Conservation (phyloP, 2,888 invertebrate genomes). For the Ophion obscuratus region DNA sequence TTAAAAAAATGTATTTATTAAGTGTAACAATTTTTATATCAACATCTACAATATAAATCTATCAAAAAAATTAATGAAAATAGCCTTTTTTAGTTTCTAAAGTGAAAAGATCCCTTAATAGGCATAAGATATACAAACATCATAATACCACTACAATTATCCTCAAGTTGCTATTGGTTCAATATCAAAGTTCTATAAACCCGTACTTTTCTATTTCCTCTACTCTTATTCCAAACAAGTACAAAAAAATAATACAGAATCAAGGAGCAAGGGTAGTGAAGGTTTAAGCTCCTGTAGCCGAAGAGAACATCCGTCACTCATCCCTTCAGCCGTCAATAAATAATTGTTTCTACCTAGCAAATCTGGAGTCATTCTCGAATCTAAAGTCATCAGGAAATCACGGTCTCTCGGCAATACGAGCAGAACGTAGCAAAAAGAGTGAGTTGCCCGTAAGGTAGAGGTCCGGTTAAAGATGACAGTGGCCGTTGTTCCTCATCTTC, state of each 20-base stretch:
- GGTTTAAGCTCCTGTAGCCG: neutral
- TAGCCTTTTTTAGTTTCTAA: too few species aligned
- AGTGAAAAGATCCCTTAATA: too few species aligned
- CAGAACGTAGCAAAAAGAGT: slow-evolving; percentile 2
- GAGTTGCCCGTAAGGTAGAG: slow-evolving; percentile 27
- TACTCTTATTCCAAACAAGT: neutral
- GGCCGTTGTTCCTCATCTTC: slow-evolving; percentile 48
- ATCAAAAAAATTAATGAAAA: too few species aligned
- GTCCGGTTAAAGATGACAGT: slow-evolving; percentile 36
- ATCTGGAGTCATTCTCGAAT: slow-evolving; percentile 2
- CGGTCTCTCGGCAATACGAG: slow-evolving; percentile 16
- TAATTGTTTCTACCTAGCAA: slow-evolving; percentile 21
- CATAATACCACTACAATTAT: too few species aligned
- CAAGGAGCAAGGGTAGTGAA: slow-evolving; percentile 1
- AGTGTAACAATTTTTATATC: too few species aligned
- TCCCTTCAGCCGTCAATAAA: slow-evolving; percentile 21
- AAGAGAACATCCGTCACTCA: neutral
- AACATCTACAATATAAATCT: too few species aligned
- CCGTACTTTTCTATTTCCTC: neutral
- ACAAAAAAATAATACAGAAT: neutral
- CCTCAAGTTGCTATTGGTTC: too few species aligned
- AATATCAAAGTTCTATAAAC: too few species aligned
- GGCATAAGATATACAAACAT: too few species aligned
- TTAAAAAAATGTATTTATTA: too few species aligned
- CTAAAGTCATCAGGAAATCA: slow-evolving; percentile 2